Base-by-base conservation (phyloP, 1,140 invertebrate species). In the Nebria ingens region DNA sequence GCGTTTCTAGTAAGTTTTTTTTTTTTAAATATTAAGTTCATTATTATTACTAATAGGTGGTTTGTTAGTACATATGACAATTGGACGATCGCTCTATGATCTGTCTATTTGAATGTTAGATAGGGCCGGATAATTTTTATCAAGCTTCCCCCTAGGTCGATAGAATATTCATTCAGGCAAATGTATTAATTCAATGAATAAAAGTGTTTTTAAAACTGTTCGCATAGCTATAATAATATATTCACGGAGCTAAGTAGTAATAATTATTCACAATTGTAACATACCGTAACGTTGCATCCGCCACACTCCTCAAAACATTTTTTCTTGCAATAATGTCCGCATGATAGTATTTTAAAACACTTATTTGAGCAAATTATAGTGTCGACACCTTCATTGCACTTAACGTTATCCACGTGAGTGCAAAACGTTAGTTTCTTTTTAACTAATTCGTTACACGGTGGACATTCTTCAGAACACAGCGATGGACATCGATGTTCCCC, bases 391-490 rank as follows among this genome's bases (percentile, higher is more conserved):
- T 55, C 13, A 17, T 58, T 59, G 53, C 75, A 76, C 1, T 62
- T 51, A 0, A 72, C 59, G 3, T 23, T 58, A 13, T 60, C 55
- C 12, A 52, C 54, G 55, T 74, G 71, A 54, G 69, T 69, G 51
- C 73, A 73, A 15, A 52, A 61, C 1, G 52, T 62, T 1, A 70
- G 64, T 19, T 65, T 71, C 57, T 72, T 75, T 4, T 42, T 17
- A 17, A 73, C 69, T 15, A 42, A 50, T 9, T 74, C 64, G 15
- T 60, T 54, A 61, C 75, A 78, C 1, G 61, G 20, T n/a, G 66
- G 66, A 61, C 76, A 79, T 3, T 60, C 55, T 59, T 76, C 70
- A 55, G 67, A 61, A 54, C 77, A 79, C 20, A 52, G 25, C 58
- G 68, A 73, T 1, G 54, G 55, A 52, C 76, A 79, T 21, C 61